Evolutionary conservation across 1,140 invertebrate species (phyloP).

Genomic region (Olivierus martensii): DNA sequence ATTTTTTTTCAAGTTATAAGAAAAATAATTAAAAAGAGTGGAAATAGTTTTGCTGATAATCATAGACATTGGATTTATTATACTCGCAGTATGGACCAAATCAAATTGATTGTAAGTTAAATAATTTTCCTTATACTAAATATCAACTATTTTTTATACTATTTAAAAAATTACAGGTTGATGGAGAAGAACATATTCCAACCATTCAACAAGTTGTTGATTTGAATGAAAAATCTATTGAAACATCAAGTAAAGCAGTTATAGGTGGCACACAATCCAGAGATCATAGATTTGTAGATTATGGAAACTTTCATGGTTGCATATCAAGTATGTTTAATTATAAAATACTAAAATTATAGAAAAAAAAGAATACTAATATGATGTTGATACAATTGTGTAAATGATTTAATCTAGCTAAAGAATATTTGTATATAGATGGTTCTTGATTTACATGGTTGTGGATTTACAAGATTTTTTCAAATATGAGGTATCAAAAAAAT

Average conservation of each 20-base stretch:
- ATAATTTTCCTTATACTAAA: not conserved
- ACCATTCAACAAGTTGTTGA: slow-evolving; percentile 7
- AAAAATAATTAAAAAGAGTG: slow-evolving; percentile 11
- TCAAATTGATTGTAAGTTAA: slow-evolving; percentile 31
- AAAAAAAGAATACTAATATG: no score
- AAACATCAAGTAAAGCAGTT: slow-evolving; percentile 2
- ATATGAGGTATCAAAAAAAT: no score
- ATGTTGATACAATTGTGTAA: no score
- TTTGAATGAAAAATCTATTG: not conserved
- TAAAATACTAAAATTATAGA: no score
- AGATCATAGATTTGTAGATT: slow-evolving; percentile 58
- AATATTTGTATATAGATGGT: no score
- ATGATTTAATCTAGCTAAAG: no score
- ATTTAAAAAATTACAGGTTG: slow-evolving; percentile 5
- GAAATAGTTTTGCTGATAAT: slow-evolving; percentile 34
- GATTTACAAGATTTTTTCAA: no score
- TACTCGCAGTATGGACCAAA: slow-evolving; percentile 50
- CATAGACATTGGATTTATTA: slow-evolving; percentile 76
- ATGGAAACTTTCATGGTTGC: slow-evolving; percentile 74
- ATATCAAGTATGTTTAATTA: slow-evolving; percentile 72
- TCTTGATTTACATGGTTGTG: no score
- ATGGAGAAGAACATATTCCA: slow-evolving; percentile 11
- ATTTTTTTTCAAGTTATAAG: slow-evolving; percentile 14
- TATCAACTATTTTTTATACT: not conserved
- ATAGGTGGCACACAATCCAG: slow-evolving; percentile 27